Percentiles rank a stretch among this genome's conserved stretches.
phyloP scores from a whole-genome alignment of 1,140 invertebrate species.

The Drosophila pseudoananassae region DNA sequence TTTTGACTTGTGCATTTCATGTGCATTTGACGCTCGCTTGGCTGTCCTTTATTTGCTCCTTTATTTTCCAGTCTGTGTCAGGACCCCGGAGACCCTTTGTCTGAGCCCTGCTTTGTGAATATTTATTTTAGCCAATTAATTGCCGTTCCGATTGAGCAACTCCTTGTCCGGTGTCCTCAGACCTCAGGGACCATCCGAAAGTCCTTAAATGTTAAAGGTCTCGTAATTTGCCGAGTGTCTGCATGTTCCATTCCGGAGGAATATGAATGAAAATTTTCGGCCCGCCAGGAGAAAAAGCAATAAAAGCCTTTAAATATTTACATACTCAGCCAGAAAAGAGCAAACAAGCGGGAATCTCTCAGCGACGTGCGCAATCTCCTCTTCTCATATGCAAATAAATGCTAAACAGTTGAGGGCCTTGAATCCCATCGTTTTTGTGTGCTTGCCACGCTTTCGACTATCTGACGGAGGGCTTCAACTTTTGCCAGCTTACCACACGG shows the following conservation, averaged over 20 bases:
- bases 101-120: conserved; percentile 3
- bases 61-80: conserved; percentile 12
- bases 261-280: conserved; percentile 39
- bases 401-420: conserved; percentile 62
- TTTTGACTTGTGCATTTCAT: conserved; percentile 65
- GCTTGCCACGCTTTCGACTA: conserved; percentile 48
- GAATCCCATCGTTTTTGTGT: conserved; percentile 32
- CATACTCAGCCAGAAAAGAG: conserved; percentile 63
- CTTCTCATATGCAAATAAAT: conserved; percentile 72
- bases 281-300: conserved; percentile 58
- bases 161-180: not conserved
- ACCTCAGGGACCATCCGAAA: not conserved
- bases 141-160: conserved; percentile 11
- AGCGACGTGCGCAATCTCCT: conserved; percentile 36
- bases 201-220: conserved; percentile 22
- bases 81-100: conserved; percentile 26
- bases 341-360: conserved; percentile 49
- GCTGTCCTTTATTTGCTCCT: conserved; percentile 41
- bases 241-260: conserved; percentile 27
- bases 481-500: conserved; percentile 43
- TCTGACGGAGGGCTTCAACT: conserved; percentile 21
- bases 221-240: conserved; percentile 42
- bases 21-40: conserved; percentile 44
- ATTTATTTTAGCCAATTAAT: conserved; percentile 52
- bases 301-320: conserved; percentile 77